Evolutionary conservation across 2,797 vertebrate species (phyloP), one percentile per base, ranked within the genome.

Genomic region (Urophycis tenuis): DNA sequence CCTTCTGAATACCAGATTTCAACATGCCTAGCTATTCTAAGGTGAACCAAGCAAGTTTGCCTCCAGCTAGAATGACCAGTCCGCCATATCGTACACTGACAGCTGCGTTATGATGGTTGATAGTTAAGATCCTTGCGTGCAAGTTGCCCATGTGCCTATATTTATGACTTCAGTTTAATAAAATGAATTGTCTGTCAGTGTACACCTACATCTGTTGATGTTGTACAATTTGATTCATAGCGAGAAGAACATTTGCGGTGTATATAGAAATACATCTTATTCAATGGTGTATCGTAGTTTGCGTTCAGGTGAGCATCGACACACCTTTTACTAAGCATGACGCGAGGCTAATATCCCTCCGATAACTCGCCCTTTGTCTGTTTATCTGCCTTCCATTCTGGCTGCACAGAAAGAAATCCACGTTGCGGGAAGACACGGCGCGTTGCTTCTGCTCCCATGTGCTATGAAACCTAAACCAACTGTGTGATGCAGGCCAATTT

Each of bases 1-100:
- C 60, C 60, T 67, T 67, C 25, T 29, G 60, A 67, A 67, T 67
- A 67, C 25, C 60, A 12, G 60, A 67, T 67, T 67, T 67, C 60
- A 29, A 67, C 60, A 29, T 12, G 60, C 53, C n/a, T 19, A 60
- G 22, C 60, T 67, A 12, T 29, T 25, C 60, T 22, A 53, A 19
- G 19, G 45, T 53, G 45, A 53, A 53, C 45, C 45, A 22, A 45
- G 41, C 36, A 36, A 7, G 36, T 35, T 35, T 10, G 36, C 36
- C 12, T 10, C 9, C 36, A 8, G 36, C 36, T 39, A 39, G 6
- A 39, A 49, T 49, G 17, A 49, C 41, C 41, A 49, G 41, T 53
- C 41, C 3, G 22, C 25, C 60, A 14, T 29, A 67, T 67, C 29
- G 25, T 25, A 29, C 60, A 64, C 60, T 60, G 9, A 60, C 3